A percentile compares a stretch with the other conserved stretches of the same genome.
phyloP scores from a whole-genome alignment of 2,797 vertebrate species.

The Poecilia wingei region DNA sequence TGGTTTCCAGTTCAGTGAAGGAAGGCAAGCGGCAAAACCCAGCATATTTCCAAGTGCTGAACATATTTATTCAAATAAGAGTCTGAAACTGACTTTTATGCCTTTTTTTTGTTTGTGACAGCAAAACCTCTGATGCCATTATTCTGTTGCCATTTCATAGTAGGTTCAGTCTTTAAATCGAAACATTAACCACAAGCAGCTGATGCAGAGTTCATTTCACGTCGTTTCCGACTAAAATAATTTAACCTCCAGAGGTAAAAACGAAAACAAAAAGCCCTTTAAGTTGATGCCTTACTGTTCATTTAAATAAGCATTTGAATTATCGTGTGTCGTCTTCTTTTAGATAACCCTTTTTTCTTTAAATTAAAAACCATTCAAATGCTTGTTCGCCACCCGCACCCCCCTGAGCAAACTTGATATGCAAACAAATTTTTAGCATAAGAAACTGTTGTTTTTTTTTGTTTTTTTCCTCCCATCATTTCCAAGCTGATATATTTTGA shows the following conservation, averaged over 20 bases:
- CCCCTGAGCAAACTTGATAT: slow-evolving; percentile 7
- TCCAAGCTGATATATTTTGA: slow-evolving; percentile 1
- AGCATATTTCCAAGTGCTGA: not conserved
- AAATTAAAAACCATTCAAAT: slow-evolving; percentile 27
- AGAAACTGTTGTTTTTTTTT: not conserved
- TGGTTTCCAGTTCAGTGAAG: slow-evolving; percentile 27
- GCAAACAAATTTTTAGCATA: slow-evolving; percentile 17
- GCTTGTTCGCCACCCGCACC: not conserved
- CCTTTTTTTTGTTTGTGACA: not conserved
- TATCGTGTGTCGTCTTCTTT: not conserved
- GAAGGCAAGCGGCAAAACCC: not conserved
- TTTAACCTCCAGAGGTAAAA: slow-evolving; percentile 5
- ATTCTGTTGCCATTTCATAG: not conserved
- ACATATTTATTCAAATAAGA: not conserved
- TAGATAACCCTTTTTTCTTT: slow-evolving; percentile 29
- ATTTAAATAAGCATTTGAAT: slow-evolving; percentile 25
- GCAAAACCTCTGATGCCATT: not conserved
- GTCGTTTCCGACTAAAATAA: slow-evolving; percentile 31
- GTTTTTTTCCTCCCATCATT: not conserved
- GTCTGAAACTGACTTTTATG: not conserved
- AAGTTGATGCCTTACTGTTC: slow-evolving; percentile 30
- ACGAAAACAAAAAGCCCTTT: slow-evolving; percentile 25
- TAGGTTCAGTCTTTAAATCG: slow-evolving; percentile 20
- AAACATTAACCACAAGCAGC: slow-evolving; percentile 35
- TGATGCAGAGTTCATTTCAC: slow-evolving; percentile 43